Base-by-base conservation (phyloP, 1,140 invertebrate species). In the Lerema accius region DNA sequence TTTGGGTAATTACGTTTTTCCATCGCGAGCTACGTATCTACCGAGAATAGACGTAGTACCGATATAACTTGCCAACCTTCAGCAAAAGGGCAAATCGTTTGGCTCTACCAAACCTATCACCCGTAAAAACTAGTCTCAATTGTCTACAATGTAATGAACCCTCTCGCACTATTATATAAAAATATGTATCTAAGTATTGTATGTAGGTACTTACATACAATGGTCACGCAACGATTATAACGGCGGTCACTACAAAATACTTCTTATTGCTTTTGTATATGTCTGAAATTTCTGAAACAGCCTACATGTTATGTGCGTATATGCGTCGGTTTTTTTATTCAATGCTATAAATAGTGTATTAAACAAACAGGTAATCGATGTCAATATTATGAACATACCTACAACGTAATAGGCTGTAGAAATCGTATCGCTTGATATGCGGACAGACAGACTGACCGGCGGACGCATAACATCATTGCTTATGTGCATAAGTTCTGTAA, bases 361-460 rank as follows among this genome's bases (percentile, higher is more conserved):
- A 26, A 11, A 53, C 23, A 28, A 3, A 19, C 19, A n/a, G 51
- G 39, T 56, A 56, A 56, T 56, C 37, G 50, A 55, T 55, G 50
- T 55, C 50, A 55, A 42, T 55, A 42, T 55, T 55, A 42, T 55
- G 50, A 55, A 42, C 40, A 42, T 50, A 45, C 26, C n/a, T 49
- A n/a, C 19, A 42, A 61, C 46, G 23, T 13, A 62, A 51, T 37
- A 45, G 32, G 48, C 13, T 50, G 49, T 50, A 42, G 45, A 56
- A 56, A 56, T 56, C 40, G 40, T 56, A n/a, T n/a, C 32, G 40
- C 32, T 40, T 43, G 19, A 32, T 56, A 45, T 16, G 23, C 53
- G 11, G 40, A 45, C 53, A 45, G 53, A 28, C 53, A 17, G 53
- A 45, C 40, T 23, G 19, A 23, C 5, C 42, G 40, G 23, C 40